phyloP scores from a whole-genome alignment of 2,113 vertebrate genomes.

The Chlamydotis undulata region DNA sequence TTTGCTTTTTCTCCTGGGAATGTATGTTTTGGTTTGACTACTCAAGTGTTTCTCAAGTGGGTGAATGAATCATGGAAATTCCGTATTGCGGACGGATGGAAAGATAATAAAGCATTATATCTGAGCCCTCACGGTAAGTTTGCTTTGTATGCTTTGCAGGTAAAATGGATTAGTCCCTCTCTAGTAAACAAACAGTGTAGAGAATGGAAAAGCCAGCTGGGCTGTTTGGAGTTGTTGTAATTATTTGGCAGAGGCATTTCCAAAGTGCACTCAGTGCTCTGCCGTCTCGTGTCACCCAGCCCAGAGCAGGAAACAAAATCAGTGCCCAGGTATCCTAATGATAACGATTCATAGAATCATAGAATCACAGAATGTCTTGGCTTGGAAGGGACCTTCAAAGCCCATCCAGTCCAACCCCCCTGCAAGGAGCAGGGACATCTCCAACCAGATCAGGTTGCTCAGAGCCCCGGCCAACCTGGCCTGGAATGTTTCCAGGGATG shows the following conservation, averaged over 20 bases:
- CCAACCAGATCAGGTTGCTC: no score
- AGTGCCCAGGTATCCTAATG: neutral
- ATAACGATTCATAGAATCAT: neutral
- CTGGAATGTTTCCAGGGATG: no score
- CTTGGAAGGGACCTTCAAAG: no score
- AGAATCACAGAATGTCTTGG: no score
- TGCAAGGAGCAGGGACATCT: no score
- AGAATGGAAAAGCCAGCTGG: constrained; percentile 17
- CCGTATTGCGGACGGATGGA: accelerated
- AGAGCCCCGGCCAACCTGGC: no score
- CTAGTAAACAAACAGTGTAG: neutral
- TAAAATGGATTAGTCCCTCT: neutral
- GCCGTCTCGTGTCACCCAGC: accelerated
- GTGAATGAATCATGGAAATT: constrained; percentile 55
- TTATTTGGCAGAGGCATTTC: neutral
- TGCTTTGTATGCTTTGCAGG: neutral
- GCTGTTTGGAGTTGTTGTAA: neutral
- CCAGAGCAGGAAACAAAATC: neutral
- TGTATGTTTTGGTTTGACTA: neutral
- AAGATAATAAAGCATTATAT: neutral
- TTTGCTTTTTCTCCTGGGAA: constrained; percentile 39
- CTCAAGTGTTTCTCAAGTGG: neutral
- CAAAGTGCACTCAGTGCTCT: neutral
- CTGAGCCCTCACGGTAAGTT: neutral
- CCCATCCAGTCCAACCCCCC: no score